A percentile compares a stretch with the other conserved stretches of the same genome.
Conservation (phyloP, 2,113 vertebrate species). For the Pseudolaguvia tuberculata region DNA sequence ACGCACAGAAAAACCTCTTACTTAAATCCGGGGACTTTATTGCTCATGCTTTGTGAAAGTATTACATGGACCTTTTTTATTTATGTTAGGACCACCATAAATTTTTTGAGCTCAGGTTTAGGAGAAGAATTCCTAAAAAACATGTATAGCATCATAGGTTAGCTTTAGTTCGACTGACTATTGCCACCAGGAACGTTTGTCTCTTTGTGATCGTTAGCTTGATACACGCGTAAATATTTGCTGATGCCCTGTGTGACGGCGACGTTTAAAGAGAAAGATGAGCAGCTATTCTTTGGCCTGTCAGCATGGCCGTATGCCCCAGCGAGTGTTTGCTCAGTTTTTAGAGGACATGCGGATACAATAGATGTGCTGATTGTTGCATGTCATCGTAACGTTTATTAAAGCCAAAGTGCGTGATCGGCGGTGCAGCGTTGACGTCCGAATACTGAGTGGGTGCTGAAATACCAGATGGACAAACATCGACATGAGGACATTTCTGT, state of each 20-base stretch:
- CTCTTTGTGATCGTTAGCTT: slow-evolving; percentile 43
- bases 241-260: slow-evolving; percentile 21
- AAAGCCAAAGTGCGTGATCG: slow-evolving; percentile 9
- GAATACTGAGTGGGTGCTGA: slow-evolving; percentile 20
- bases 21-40: too few species aligned
- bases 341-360: slow-evolving; percentile 11
- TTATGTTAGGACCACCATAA: too few species aligned
- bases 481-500: slow-evolving; percentile 24
- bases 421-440: not conserved
- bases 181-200: slow-evolving; percentile 14
- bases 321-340: slow-evolving; percentile 34
- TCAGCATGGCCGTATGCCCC: slow-evolving; percentile 43
- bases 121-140: too few species aligned
- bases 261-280: slow-evolving; percentile 37
- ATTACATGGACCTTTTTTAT: too few species aligned
- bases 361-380: not conserved
- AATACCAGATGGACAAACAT: slow-evolving; percentile 23
- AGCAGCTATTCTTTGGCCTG: slow-evolving; percentile 56
- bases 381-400: slow-evolving; percentile 42
- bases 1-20: too few species aligned
- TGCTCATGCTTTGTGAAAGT: too few species aligned
- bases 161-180: too few species aligned
- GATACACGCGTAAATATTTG: slow-evolving; percentile 47
- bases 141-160: too few species aligned
- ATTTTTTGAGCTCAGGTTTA: too few species aligned